phyloP scores from a whole-genome alignment of 2,888 invertebrate species.

The Hemistola chrysoprasaria region DNA sequence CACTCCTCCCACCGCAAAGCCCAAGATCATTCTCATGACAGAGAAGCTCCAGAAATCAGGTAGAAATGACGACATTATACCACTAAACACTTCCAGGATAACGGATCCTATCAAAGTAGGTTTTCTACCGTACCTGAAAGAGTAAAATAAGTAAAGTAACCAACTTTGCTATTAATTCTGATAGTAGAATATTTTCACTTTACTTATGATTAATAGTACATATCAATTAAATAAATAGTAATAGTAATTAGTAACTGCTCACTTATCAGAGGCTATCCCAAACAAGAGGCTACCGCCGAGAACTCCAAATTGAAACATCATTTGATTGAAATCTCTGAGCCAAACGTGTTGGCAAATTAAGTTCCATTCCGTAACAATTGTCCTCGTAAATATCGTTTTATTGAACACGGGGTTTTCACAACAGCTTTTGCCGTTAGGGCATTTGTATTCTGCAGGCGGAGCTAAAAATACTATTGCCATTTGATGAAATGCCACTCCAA shows the following conservation, averaged over 20 bases:
- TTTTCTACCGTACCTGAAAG: constrained; percentile 88
- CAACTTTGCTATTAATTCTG: neutral
- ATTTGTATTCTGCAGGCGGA: constrained; percentile 51
- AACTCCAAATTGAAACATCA: constrained; percentile 88
- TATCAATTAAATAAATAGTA: no score
- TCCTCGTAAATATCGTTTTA: constrained; percentile 83
- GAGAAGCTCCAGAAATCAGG: constrained; percentile 85
- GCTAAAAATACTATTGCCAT: constrained; percentile 78
- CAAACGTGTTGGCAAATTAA: constrained; percentile 85
- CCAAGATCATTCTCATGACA: constrained; percentile 85
- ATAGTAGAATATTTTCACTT: neutral
- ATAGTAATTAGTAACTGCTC: constrained; percentile 44
- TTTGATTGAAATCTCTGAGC: constrained; percentile 86
- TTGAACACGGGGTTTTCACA: constrained; percentile 83
- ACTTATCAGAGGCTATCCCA: constrained; percentile 88
- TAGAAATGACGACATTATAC: constrained; percentile 85
- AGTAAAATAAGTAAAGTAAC: no score
- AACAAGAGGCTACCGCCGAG: constrained; percentile 86
- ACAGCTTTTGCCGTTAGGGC: constrained; percentile 44
- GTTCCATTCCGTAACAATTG: constrained; percentile 88
- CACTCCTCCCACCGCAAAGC: constrained; percentile 89
- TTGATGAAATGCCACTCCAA: constrained; percentile 77
- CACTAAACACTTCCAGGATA: constrained; percentile 85
- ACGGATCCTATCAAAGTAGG: constrained; percentile 86
- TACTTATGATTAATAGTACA: no score